Evolutionary conservation across 2,113 vertebrate species (phyloP), one percentile per base, ranked within the genome.

Genomic region (Eptesicus fuscus): DNA sequence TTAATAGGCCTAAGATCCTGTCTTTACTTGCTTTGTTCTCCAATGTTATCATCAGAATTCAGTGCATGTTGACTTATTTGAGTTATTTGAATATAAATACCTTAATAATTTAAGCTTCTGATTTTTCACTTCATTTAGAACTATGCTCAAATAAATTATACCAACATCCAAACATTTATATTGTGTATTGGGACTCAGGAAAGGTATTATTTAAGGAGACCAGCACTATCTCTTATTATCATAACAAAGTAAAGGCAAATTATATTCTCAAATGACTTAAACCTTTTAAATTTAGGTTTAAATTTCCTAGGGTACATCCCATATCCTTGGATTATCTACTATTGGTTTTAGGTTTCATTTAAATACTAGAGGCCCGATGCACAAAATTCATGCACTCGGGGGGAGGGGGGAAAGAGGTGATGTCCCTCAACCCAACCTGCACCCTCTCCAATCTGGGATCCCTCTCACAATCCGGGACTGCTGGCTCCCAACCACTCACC

Each of bases 111-210:
- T 88, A 88, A 91, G 17, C 59, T 97, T 92, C 93, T 97, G 78
- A 92, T 96, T 97, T 83, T 96, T 97, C 84, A 90, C 82, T 94
- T 96, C 65, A 93, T 91, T 97, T 97, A 94, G 47, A 97, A 93
- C 67, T 95, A 96, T 97, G 95, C 83, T 97, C 83, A 97, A 97
- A 96, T 97, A 97, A 97, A 97, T 51, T 93, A 95, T 77, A 87
- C 94, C 92, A 97, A 97, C 22, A 83, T 63, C 51, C 40, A 83
- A 80, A 47, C 4, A 92, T 59, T 71, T 22, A 61, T 30, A 89
- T 78, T 97, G 69, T 90, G 94, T 93, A 42, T 87, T 44, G 86
- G 51, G 71, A 96, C 69, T 87, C 91, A 97, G 74, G 90, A 98
- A 97, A 96, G 8, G 0, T 95, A 37, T 92, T 95, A 91, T 94